Conservation (phyloP, 1,140 invertebrate genomes). For the Camponotus pennsylvanicus region DNA sequence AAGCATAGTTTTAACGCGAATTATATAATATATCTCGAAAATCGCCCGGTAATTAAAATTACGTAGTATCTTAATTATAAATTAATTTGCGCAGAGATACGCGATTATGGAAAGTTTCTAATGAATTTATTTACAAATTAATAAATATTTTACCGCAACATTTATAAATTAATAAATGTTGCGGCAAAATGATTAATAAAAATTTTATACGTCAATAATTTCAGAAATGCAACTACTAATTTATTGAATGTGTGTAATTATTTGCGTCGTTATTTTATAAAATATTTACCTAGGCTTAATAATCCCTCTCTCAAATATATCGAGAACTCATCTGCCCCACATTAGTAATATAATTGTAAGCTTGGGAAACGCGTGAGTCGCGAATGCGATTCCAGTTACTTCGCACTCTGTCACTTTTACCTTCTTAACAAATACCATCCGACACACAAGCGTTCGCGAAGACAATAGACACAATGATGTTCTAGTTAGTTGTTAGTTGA, state of each 20-base stretch:
- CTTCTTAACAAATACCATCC: conserved; percentile 70
- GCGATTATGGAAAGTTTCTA: not conserved
- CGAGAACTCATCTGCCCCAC: not conserved
- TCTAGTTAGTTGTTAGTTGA: conserved; percentile 77
- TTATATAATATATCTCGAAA: not conserved
- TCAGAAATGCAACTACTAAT: not conserved
- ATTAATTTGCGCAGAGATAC: conserved; percentile 9
- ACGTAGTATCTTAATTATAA: not conserved
- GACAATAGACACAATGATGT: conserved; percentile 83
- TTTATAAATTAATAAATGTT: too few relatives aligned
- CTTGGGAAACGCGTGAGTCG: not conserved
- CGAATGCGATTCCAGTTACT: not conserved
- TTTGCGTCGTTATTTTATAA: not conserved
- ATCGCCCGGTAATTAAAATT: not conserved
- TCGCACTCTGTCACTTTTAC: not conserved
- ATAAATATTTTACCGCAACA: too few relatives aligned
- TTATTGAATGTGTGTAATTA: not conserved
- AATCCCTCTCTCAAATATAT: conserved; percentile 13
- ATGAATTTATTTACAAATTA: not conserved
- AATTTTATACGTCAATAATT: not conserved
- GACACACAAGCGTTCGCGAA: conserved; percentile 76
- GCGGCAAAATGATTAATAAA: not conserved
- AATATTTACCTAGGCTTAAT: conserved; percentile 47
- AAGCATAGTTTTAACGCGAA: not conserved
- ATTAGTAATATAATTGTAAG: not conserved